Evolutionary conservation across 2,797 vertebrate species (phyloP), one percentile per base, ranked within the genome.

Genomic region (Onychomys arenicola): DNA sequence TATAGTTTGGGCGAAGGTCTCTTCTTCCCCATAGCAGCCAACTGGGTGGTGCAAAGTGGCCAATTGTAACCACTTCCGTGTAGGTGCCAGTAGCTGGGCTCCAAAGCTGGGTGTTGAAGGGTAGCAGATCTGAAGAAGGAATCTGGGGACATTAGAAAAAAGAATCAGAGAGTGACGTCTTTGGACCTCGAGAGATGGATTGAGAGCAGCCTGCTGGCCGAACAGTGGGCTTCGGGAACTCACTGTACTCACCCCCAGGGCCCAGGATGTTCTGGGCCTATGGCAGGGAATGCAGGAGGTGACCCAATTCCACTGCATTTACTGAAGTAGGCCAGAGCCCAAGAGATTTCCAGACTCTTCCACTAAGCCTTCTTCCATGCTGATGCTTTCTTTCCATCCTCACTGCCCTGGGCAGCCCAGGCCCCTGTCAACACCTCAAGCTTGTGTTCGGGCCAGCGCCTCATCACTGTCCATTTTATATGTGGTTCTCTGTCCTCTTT

Each of bases 361-460:
- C 86, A 89, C 89, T 57, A 43, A 71, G 37, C 90, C 85, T 11
- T 90, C 78, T 96, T 83, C 78, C 14, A 0, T 19, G 37, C 34
- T 97, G 97, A 96, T 90, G 81, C 85, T 93, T 89, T 95, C 93
- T 98, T 98, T 97, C 97, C 96, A 87, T 92, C 63, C n/a, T 10
- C 32, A 25, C 46, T 49, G 61, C 93, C 37, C 84, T 2, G 75
- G 34, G 91, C 73, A 57, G 81, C 88, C 59, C 81, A 21, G 91
- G 88, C 81, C 32, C 43, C 89, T 96, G 87, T 96, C 95, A 83
- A 32, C 93, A 95, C 95, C 93, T 95, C 63, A 0, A 6, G 49
- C 25, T 49, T 67, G n/a, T 63, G 32, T 86, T 76, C 63, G 89
- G 21, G 78, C 92, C 95, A 81, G 85, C 0, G 29, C 40, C 93